Conservation (phyloP, 2,113 vertebrate genomes). For the Stigmatopora argus region DNA sequence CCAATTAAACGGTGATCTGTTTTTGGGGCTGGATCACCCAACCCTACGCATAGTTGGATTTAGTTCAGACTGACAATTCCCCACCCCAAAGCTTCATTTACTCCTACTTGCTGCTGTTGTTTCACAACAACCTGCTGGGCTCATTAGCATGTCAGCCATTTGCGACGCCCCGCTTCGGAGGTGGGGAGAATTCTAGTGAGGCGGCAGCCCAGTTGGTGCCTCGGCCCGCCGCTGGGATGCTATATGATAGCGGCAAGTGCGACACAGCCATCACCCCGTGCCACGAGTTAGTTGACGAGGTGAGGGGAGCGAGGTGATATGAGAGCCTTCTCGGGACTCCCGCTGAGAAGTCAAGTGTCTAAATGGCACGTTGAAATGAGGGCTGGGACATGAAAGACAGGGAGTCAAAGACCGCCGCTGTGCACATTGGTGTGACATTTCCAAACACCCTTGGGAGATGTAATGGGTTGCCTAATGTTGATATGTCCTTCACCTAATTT, state of each 20-base stretch:
- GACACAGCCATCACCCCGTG: slow-evolving; percentile 12
- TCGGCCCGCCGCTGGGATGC: slow-evolving; percentile 23
- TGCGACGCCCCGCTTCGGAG: slow-evolving; percentile 54
- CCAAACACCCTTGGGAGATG: slow-evolving; percentile 43
- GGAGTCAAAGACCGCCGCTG: slow-evolving; percentile 45
- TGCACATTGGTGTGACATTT: slow-evolving; percentile 59
- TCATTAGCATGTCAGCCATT: slow-evolving; percentile 72
- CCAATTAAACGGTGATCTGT: too few relatives aligned
- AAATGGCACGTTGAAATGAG: slow-evolving; percentile 64
- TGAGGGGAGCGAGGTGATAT: slow-evolving; percentile 45
- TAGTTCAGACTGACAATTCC: slow-evolving; percentile 19
- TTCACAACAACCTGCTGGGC: slow-evolving; percentile 70
- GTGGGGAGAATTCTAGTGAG: slow-evolving; percentile 50
- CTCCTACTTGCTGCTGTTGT: slow-evolving; percentile 72
- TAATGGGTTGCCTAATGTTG: slow-evolving; percentile 22
- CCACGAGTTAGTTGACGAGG: slow-evolving; percentile 39
- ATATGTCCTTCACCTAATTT: slow-evolving; percentile 28
- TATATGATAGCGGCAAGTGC: slow-evolving; percentile 38
- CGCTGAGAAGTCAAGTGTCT: slow-evolving; percentile 65
- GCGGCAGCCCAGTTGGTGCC: slow-evolving; percentile 36
- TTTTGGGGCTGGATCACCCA: too few relatives aligned
- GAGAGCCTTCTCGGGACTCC: slow-evolving; percentile 47
- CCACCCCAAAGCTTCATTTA: slow-evolving; percentile 68
- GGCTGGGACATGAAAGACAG: slow-evolving; percentile 48
- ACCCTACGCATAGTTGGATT: slow-evolving; percentile 11